These are phyloP conservation scores for Drosophila quadrilineata DNA, from an alignment of 1,140 invertebrate species.

Conservation along the genomic window DNA sequence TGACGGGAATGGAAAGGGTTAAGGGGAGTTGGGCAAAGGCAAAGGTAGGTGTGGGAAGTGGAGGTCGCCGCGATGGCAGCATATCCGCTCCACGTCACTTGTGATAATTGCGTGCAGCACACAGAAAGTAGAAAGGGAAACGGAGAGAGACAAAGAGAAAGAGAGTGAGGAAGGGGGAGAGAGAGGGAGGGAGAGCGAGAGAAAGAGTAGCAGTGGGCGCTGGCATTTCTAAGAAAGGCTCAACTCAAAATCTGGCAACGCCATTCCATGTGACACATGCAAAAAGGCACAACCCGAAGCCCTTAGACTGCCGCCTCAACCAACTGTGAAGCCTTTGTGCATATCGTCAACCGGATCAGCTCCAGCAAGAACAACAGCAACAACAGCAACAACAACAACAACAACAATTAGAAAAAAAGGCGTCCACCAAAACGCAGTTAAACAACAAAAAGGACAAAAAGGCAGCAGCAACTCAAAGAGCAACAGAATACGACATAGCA, in stretches of 20 bases:
- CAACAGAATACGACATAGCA: neutral
- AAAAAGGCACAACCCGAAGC: constrained; percentile 38
- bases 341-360: constrained; percentile 74
- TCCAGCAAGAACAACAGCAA: constrained; percentile 56
- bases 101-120: constrained; percentile 77
- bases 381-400: constrained; percentile 15
- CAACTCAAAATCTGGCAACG: constrained; percentile 59
- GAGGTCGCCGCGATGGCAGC: constrained; percentile 59
- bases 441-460: constrained; percentile 35
- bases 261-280: constrained; percentile 46
- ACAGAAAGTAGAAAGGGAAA: no score
- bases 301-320: constrained; percentile 38
- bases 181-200: no score
- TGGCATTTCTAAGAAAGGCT: constrained; percentile 55
- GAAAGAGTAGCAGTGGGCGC: no score
- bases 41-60: no score
- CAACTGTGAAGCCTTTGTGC: constrained; percentile 72
- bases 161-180: no score
- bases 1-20: no score
- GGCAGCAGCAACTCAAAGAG: neutral
- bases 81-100: constrained; percentile 79
- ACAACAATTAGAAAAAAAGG: constrained; percentile 9
- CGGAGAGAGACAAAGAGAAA: no score
- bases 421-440: constrained; percentile 23
- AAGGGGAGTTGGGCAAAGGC: no score